Evolutionary conservation across 64 coral and sea anemone species (phyloP).

Genomic region (Pocillopora damicornis): DNA sequence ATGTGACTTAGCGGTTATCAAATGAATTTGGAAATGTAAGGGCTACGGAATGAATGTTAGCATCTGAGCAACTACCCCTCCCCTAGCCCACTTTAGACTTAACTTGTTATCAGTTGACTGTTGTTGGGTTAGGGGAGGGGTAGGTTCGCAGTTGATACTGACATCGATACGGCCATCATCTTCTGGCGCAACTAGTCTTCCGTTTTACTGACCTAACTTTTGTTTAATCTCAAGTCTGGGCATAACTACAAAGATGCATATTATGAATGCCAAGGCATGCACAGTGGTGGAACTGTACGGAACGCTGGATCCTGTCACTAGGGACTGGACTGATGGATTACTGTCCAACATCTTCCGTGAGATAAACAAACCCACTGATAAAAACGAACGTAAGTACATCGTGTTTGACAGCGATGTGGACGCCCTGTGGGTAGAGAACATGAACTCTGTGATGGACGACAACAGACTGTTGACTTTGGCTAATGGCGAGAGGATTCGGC

Average conservation of each 20-base stretch:
- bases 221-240: slow-evolving; percentile 50
- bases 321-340: slow-evolving; percentile 96
- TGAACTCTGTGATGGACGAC: slow-evolving; percentile 99
- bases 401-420: slow-evolving; percentile 98
- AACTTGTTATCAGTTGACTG: no score
- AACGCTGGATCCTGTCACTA: slow-evolving; percentile 90
- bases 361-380: slow-evolving; percentile 98
- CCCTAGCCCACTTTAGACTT: no score
- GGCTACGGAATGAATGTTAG: no score
- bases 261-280: slow-evolving; percentile 96
- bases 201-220: neutral
- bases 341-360: slow-evolving; percentile 98
- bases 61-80: no score
- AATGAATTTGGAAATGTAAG: no score
- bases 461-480: slow-evolving; percentile 91
- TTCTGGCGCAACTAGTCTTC: neutral
- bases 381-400: slow-evolving; percentile 98
- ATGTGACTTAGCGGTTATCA: no score
- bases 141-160: neutral
- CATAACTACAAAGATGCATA: slow-evolving; percentile 84
- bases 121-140: no score
- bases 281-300: slow-evolving; percentile 95
- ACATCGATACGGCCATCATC: neutral
- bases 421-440: slow-evolving; percentile 98
- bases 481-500: slow-evolving; percentile 94